Percentiles rank a stretch among this genome's conserved stretches.
These are phyloP conservation scores for Cyprinodon variegatus DNA, from an alignment of 2,113 vertebrate genomes.

Conservation along the genomic window DNA sequence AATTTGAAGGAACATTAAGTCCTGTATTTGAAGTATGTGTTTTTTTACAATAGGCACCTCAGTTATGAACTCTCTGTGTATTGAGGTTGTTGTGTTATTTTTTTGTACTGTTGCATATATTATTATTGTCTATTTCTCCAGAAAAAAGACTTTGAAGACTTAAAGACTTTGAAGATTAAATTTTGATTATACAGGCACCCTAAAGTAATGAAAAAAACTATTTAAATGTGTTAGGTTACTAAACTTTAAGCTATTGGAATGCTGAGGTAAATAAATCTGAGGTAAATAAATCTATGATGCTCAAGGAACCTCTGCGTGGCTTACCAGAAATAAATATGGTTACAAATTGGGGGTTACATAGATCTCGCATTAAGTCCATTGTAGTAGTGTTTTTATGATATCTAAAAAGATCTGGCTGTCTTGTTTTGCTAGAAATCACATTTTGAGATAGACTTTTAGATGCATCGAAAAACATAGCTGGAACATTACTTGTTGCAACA, in stretches of 20 bases:
- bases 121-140: no score
- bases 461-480: neutral
- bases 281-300: no score
- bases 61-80: neutral
- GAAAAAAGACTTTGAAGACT: no score
- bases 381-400: no score
- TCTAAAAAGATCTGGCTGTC: no score
- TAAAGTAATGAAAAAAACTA: neutral
- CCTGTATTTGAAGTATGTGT: neutral
- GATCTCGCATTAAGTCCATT: no score
- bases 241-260: neutral
- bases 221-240: neutral
- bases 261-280: neutral
- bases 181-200: no score
- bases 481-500: no score
- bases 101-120: no score
- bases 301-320: neutral
- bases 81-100: no score
- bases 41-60: neutral
- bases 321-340: neutral
- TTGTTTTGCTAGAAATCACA: neutral
- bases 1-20: neutral
- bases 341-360: neutral
- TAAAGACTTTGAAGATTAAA: no score
- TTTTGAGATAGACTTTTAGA: neutral